Evolutionary conservation across 2,888 invertebrate species (phyloP).

Genomic region (Seira ritae): DNA sequence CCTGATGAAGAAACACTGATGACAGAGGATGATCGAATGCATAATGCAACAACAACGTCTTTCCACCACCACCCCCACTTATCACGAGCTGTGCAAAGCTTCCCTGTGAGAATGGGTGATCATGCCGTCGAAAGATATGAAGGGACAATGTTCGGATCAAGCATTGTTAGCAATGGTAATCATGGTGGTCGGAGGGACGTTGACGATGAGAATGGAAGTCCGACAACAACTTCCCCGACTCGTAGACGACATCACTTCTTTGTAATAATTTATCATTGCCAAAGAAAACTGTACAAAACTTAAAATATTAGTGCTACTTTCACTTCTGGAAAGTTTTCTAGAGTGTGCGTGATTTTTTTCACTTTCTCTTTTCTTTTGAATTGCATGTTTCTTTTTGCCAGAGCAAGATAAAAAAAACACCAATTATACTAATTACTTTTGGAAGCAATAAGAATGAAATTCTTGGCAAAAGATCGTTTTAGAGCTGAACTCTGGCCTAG

Average conservation of each 20-base stretch:
- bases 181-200: slow-evolving; percentile 14
- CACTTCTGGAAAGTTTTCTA: no score
- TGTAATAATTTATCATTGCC: no score
- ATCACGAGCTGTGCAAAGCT: slow-evolving; percentile 53
- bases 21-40: slow-evolving; percentile 31
- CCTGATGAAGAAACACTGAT: slow-evolving; percentile 41
- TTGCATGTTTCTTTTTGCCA: no score
- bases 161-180: slow-evolving; percentile 19
- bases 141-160: slow-evolving; percentile 30
- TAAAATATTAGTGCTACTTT: no score
- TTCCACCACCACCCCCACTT: slow-evolving; percentile 43
- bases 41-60: slow-evolving; percentile 17
- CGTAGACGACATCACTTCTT: slow-evolving; percentile 35
- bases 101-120: slow-evolving; percentile 51
- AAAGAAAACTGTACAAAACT: no score
- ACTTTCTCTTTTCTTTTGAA: no score
- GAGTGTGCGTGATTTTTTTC: no score
- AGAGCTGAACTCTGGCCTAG: no score
- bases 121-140: slow-evolving; percentile 26
- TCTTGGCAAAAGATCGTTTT: no score
- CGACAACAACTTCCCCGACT: background rate
- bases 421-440: no score
- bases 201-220: slow-evolving; percentile 28
- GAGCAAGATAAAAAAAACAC: no score
- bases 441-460: no score